Base-by-base conservation (phyloP, 2,888 invertebrate species). In the Macropis europaea region DNA sequence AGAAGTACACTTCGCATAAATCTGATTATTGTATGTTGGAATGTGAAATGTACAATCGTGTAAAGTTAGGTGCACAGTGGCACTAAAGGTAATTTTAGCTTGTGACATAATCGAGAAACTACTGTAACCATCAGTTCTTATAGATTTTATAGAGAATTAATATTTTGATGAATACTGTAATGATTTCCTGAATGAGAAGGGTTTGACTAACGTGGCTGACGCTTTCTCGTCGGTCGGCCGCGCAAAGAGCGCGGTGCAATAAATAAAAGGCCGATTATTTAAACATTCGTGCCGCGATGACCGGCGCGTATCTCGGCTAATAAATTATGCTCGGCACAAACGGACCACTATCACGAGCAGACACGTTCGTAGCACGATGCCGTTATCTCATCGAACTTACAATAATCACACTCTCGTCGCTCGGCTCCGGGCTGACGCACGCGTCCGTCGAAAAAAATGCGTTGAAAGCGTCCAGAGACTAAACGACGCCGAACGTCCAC, bases 341-440 rank as follows among this genome's bases (percentile, higher is more conserved):
- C 83, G 83, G 77, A 67, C 77, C 79, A 84, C 84, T 89, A 89
- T 89, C 89, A 82, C 86, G 66, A 77, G 84, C 88, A 89, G 88
- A 89, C 88, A 86, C 82, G 83, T 83, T 77, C 71, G 83, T 79
- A 78, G 80, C 82, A 82, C 86, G 84, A 86, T 84, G 83, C 78
- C 77, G 84, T 88, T 88, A 88, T 88, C 88, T 86, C 85, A 69
- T 81, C 79, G 83, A 85, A 87, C 83, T 83, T 83, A 81, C 81
- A 87, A 84, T 86, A 85, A 87, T 88, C 85, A 79, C 82, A 79
- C 83, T 82, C 67, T 78, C 73, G 52, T 59, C 60, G 40, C 30
- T 28, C 53, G 67, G 53, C 68, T 69, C 57, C 69, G 40, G 24
- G 43, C 47, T 71, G 70, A 69, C 70, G 70, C 61, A 61, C 70